Conservation (phyloP, 2,797 vertebrate species). For the Psittacula derbiana region DNA sequence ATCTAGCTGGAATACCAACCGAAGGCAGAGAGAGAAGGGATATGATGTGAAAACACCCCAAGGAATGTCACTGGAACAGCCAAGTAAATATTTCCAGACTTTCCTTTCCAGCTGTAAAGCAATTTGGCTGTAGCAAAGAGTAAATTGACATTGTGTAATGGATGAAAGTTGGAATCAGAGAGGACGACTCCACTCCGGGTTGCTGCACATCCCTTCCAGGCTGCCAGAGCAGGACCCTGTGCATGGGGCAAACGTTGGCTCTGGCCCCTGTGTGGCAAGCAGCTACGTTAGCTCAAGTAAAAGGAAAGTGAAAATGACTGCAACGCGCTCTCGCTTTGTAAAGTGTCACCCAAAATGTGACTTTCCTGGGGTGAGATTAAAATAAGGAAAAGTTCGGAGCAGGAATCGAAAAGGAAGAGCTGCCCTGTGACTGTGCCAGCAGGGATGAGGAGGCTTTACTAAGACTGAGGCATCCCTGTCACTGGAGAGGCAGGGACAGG, state of each 20-base stretch:
- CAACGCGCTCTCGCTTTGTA: neutral
- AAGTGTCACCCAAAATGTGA: neutral
- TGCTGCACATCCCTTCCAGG: too few relatives aligned
- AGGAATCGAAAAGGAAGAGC: neutral
- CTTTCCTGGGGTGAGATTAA: neutral
- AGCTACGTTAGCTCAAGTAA: neutral
- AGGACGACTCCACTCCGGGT: fast-evolving
- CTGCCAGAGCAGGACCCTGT: neutral
- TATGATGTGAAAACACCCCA: neutral
- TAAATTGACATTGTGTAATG: neutral
- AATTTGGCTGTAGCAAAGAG: neutral
- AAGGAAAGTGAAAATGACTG: neutral
- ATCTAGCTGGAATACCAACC: neutral
- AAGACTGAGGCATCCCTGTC: neutral
- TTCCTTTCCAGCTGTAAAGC: neutral
- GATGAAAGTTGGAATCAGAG: neutral
- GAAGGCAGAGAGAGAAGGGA: neutral
- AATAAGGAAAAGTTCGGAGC: neutral
- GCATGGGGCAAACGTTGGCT: fast-evolving
- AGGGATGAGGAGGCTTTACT: neutral
- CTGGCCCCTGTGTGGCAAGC: fast-evolving
- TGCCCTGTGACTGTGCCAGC: neutral
- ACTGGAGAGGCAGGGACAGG: neutral
- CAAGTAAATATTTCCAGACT: constrained; percentile 30
- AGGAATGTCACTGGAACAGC: constrained; percentile 12